A percentile compares a stretch with the other conserved stretches of the same genome.
phyloP scores from a whole-genome alignment of 2,888 invertebrate genomes.

The Dynastes tityus region DNA sequence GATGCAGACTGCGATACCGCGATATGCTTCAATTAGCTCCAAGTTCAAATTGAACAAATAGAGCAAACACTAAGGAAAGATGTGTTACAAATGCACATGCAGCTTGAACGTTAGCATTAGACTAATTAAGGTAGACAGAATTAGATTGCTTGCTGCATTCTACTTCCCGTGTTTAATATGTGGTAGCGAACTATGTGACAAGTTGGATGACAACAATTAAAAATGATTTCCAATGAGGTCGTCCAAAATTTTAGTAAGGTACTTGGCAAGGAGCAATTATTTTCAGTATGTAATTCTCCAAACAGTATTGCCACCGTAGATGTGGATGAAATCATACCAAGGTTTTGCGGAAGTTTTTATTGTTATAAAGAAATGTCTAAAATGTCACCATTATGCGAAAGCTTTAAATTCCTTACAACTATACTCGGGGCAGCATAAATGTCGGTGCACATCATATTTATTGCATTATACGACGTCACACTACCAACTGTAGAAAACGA shows the following conservation, averaged over 20 bases:
- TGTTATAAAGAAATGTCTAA: too few species aligned
- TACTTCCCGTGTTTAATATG: neutral
- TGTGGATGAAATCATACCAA: neutral
- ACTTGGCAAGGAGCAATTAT: neutral
- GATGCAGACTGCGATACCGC: neutral
- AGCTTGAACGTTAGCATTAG: neutral
- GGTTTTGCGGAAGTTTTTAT: too few species aligned
- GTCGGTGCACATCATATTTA: too few species aligned
- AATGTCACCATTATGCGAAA: too few species aligned
- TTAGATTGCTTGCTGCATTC: neutral
- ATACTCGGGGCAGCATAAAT: too few species aligned
- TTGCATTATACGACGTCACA: too few species aligned
- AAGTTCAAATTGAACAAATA: slow-evolving; percentile 1
- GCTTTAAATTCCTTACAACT: too few species aligned
- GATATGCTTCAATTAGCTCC: neutral
- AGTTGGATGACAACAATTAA: neutral
- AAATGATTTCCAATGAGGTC: neutral
- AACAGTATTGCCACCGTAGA: neutral
- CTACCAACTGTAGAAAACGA: too few species aligned
- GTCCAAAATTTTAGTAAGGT: neutral
- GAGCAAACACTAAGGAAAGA: neutral
- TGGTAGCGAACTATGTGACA: neutral
- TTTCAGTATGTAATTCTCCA: neutral
- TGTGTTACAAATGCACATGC: neutral
- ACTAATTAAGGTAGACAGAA: slow-evolving; percentile 4